Conservation (phyloP, 2,797 vertebrate species). For the Telmatherina bonti region DNA sequence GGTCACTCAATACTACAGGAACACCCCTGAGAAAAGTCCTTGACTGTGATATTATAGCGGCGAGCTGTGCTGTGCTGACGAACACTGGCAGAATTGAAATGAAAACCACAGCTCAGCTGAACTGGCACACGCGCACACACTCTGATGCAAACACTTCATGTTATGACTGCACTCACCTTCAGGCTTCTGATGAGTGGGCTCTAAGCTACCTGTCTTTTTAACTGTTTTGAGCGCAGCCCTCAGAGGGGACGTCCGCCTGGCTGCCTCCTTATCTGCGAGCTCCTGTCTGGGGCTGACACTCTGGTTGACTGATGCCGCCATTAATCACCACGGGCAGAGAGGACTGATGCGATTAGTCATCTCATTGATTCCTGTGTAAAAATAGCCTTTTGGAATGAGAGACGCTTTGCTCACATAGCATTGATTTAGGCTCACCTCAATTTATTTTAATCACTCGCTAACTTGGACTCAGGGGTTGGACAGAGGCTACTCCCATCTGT, state of each 20-base stretch:
- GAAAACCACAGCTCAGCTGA: constrained; percentile 39
- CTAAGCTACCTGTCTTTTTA: constrained; percentile 66
- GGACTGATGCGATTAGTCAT: constrained; percentile 86
- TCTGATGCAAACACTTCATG: constrained; percentile 38
- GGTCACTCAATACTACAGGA: constrained; percentile 58
- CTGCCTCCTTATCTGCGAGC: constrained; percentile 73
- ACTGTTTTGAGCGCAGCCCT: constrained; percentile 53
- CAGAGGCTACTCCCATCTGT: constrained; percentile 49
- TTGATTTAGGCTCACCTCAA: constrained; percentile 83
- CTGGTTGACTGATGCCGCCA: constrained; percentile 76
- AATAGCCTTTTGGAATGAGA: constrained; percentile 73
- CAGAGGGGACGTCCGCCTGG: constrained; percentile 45
- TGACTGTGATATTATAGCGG: constrained; percentile 52
- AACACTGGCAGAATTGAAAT: constrained; percentile 43
- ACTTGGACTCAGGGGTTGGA: constrained; percentile 69
- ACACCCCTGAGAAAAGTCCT: constrained; percentile 64
- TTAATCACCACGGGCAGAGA: constrained; percentile 78
- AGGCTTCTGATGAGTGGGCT: constrained; percentile 50
- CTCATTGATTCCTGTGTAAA: constrained; percentile 81
- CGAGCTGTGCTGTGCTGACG: constrained; percentile 16
- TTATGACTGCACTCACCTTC: constrained; percentile 54
- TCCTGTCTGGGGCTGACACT: constrained; percentile 74
- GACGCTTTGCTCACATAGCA: constrained; percentile 70
- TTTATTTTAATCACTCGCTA: constrained; percentile 84
- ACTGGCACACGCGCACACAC: background rate